phyloP scores from a whole-genome alignment of 2,797 vertebrate genomes.

The Ctenosaura bakeri region DNA sequence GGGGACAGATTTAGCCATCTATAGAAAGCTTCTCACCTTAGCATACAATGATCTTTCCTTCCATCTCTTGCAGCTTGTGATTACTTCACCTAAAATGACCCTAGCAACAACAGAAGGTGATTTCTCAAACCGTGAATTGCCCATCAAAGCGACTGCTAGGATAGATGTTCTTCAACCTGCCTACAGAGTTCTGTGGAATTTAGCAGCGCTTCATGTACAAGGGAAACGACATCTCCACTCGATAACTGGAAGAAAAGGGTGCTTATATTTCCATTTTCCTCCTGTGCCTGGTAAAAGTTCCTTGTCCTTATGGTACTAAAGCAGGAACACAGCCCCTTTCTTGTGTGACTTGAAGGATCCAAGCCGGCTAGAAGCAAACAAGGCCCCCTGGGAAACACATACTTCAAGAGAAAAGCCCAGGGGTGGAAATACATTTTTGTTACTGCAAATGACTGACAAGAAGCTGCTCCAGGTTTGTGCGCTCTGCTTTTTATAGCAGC shows the following conservation, averaged over 20 bases:
- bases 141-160: background rate
- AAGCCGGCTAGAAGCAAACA: background rate
- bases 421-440: background rate
- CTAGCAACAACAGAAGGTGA: background rate
- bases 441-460: background rate
- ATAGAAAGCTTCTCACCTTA: background rate
- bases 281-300: background rate
- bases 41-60: background rate
- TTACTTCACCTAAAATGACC: background rate
- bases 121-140: background rate
- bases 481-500: background rate
- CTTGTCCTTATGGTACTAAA: background rate
- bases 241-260: background rate
- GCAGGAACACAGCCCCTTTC: background rate
- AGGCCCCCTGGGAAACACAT: background rate
- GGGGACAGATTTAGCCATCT: no score
- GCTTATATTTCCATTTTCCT: background rate
- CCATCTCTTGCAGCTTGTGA: background rate
- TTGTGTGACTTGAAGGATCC: background rate
- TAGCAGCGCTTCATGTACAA: rapidly evolving
- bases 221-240: no score
- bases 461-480: background rate
- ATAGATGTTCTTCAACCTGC: background rate
- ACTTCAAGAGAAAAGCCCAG: background rate
- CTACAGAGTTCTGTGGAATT: background rate